Conservation (phyloP, 1,140 invertebrate species). For the Planococcus citri region DNA sequence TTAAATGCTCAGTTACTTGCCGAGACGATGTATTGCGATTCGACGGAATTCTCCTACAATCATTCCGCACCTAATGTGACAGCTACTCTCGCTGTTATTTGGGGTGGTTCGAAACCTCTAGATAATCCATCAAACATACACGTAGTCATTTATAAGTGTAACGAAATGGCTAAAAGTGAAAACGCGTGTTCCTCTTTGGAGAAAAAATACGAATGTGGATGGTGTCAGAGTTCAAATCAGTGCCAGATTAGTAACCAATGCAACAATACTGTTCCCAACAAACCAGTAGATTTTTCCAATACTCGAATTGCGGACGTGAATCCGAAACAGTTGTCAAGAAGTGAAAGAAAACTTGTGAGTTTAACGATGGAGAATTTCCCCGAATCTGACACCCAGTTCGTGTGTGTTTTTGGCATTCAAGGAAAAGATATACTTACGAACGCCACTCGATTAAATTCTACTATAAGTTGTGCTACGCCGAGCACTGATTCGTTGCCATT, state of each 20-base stretch:
- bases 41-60: conserved; percentile 82
- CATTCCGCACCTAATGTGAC: conserved; percentile 79
- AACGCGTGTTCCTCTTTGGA: conserved; percentile 81
- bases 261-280: too few species aligned
- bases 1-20: conserved; percentile 78
- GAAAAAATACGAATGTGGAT: conserved; percentile 83
- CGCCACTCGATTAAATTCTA: too few species aligned
- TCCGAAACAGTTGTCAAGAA: too few species aligned
- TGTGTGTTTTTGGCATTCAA: too few species aligned
- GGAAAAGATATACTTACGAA: too few species aligned
- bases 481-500: conserved; percentile 77
- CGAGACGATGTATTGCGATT: conserved; percentile 88
- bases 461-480: conserved; percentile 87
- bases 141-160: conserved; percentile 78
- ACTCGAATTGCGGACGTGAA: too few species aligned
- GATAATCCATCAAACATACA: conserved; percentile 92
- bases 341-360: too few species aligned
- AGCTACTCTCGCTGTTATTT: conserved; percentile 79
- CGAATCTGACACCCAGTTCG: too few species aligned
- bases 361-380: too few species aligned
- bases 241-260: conserved; percentile 89
- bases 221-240: conserved; percentile 80
- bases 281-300: too few species aligned
- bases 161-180: conserved; percentile 90
- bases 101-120: too few species aligned